A percentile compares a stretch with the other conserved stretches of the same genome.
phyloP scores from a whole-genome alignment of 2,888 invertebrate genomes.

The Galerucella nymphaeae region DNA sequence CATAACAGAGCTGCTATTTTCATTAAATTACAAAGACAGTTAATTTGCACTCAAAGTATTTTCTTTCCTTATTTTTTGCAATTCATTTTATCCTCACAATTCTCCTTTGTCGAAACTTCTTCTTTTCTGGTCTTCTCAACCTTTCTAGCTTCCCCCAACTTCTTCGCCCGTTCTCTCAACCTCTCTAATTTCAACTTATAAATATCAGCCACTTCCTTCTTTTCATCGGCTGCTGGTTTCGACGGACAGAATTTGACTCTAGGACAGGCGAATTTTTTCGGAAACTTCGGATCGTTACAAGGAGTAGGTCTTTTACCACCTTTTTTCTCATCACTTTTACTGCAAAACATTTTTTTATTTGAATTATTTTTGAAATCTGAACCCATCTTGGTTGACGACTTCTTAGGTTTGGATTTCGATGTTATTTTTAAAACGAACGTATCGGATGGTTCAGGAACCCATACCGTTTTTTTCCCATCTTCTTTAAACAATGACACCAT shows the following conservation, averaged over 20 bases:
- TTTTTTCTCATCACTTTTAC: neutral
- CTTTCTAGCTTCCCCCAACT: neutral
- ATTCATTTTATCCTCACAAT: neutral
- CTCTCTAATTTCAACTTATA: neutral
- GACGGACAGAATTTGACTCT: neutral
- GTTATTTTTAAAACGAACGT: neutral
- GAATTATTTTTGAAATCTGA: neutral
- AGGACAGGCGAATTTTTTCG: neutral
- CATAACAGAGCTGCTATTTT: neutral
- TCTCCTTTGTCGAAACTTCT: neutral
- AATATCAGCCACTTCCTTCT: neutral
- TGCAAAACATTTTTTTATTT: neutral
- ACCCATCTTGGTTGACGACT: neutral
- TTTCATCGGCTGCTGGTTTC: neutral
- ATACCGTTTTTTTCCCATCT: neutral
- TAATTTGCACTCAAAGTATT: too few relatives aligned
- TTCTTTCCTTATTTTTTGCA: neutral
- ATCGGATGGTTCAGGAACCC: neutral
- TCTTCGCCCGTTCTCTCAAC: neutral
- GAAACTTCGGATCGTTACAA: conserved; percentile 3
- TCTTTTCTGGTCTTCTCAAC: neutral
- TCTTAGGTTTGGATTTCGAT: neutral
- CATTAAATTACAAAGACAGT: neutral
- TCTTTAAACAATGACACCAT: neutral
- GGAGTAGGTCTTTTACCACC: neutral